Conservation (phyloP, 2,797 vertebrate species). For the Eleutherodactylus coqui region DNA sequence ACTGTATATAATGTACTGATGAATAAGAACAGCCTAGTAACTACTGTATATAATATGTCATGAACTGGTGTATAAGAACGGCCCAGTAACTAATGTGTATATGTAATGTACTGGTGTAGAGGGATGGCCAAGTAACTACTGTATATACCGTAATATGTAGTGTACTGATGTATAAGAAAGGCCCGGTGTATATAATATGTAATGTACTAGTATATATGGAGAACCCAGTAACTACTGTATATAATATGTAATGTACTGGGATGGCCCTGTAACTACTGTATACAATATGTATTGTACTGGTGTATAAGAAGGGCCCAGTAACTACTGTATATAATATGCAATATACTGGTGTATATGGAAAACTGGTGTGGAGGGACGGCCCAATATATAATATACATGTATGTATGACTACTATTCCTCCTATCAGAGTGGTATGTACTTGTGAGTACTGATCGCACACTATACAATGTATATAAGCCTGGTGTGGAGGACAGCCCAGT, state of each 20-base stretch:
- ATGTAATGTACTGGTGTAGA: not conserved
- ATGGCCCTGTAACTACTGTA: not conserved
- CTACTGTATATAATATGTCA: too few species aligned
- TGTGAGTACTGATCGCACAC: too few species aligned
- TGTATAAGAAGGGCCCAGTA: not conserved
- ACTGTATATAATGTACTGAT: not conserved
- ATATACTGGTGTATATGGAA: not conserved
- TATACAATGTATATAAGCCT: too few species aligned
- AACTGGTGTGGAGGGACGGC: not conserved
- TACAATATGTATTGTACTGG: not conserved
- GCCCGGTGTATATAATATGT: too few species aligned
- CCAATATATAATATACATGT: not conserved
- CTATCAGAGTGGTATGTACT: not conserved
- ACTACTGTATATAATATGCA: not conserved
- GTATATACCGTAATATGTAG: too few species aligned
- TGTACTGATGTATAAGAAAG: too few species aligned
- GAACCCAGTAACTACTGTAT: too few species aligned
- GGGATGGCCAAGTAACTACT: not conserved
- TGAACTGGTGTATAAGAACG: not conserved
- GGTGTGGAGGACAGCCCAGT: too few species aligned
- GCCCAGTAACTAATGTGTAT: not conserved
- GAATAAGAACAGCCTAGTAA: not conserved
- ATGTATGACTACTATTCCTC: not conserved
- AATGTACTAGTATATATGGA: not conserved
- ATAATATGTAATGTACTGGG: not conserved